Evolutionary conservation across 2,113 vertebrate genomes (phyloP).

Genomic region (Phoenicopterus ruber): DNA sequence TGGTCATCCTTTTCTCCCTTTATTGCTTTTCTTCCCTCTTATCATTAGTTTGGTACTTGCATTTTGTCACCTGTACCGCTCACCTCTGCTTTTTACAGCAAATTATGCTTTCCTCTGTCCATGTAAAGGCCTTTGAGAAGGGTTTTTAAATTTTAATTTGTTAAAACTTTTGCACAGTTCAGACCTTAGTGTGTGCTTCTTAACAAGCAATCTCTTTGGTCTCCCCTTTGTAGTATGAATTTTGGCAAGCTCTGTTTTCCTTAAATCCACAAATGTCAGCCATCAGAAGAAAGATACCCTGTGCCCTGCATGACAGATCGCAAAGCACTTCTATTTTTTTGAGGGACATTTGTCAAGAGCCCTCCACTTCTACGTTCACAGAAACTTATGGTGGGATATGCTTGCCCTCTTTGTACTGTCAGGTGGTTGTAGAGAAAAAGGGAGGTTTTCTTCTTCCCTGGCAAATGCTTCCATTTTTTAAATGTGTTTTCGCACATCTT

Average conservation of each 20-base stretch:
- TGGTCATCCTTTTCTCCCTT: not conserved
- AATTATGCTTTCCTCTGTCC: not conserved
- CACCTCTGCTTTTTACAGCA: not conserved
- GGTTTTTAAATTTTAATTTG: not conserved
- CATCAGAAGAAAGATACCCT: too few species aligned
- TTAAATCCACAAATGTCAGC: too few species aligned
- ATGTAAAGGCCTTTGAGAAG: not conserved
- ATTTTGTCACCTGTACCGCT: not conserved
- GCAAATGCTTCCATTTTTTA: not conserved
- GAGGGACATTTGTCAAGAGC: not conserved
- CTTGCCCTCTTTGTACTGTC: not conserved
- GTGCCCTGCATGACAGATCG: not conserved
- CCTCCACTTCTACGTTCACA: fast-evolving
- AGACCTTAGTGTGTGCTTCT: not conserved
- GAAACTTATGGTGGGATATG: not conserved
- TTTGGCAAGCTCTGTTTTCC: not conserved
- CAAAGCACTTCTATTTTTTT: not conserved
- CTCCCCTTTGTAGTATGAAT: not conserved
- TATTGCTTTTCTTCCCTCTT: not conserved
- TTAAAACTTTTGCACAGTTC: not conserved
- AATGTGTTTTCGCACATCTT: fast-evolving
- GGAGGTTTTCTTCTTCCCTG: not conserved
- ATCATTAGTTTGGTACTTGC: not conserved
- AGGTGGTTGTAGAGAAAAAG: not conserved
- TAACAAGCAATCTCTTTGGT: not conserved